Percentiles rank a stretch among this genome's conserved stretches.
Conservation (phyloP, 2,888 invertebrate species). For the Tuberolachnus salignus region DNA sequence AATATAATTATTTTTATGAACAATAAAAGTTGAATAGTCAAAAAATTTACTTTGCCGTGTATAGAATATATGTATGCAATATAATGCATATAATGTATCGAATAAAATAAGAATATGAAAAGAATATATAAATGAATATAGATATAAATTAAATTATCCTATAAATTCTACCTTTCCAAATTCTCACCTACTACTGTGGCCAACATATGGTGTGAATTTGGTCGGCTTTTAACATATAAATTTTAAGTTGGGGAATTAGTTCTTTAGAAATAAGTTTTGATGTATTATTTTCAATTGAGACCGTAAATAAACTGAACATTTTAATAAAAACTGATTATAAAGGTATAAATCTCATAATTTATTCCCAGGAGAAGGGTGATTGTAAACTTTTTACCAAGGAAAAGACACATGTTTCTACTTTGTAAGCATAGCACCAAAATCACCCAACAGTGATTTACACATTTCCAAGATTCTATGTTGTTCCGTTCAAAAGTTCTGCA, state of each 20-base stretch:
- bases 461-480: conserved; percentile 24
- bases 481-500: conserved; percentile 26
- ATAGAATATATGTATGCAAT: too few relatives aligned
- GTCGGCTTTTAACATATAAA: too few relatives aligned
- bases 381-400: conserved; percentile 32
- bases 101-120: too few relatives aligned
- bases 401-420: conserved; percentile 40
- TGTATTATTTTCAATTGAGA: not conserved
- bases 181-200: too few relatives aligned
- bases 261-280: not conserved
- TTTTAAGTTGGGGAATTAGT: not conserved
- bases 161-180: too few relatives aligned
- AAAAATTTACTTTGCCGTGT: too few relatives aligned
- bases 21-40: too few relatives aligned
- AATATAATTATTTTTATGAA: too few relatives aligned
- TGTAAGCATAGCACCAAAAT: not conserved
- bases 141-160: too few relatives aligned
- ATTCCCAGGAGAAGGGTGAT: not conserved
- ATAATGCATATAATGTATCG: too few relatives aligned
- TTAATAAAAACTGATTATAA: conserved; percentile 33
- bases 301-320: not conserved
- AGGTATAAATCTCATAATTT: conserved; percentile 34
- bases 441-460: conserved; percentile 37
- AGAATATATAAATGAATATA: too few relatives aligned
- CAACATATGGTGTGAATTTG: too few relatives aligned